Conservation (phyloP, 1,140 invertebrate genomes). For the Tetramorium parvispinum region DNA sequence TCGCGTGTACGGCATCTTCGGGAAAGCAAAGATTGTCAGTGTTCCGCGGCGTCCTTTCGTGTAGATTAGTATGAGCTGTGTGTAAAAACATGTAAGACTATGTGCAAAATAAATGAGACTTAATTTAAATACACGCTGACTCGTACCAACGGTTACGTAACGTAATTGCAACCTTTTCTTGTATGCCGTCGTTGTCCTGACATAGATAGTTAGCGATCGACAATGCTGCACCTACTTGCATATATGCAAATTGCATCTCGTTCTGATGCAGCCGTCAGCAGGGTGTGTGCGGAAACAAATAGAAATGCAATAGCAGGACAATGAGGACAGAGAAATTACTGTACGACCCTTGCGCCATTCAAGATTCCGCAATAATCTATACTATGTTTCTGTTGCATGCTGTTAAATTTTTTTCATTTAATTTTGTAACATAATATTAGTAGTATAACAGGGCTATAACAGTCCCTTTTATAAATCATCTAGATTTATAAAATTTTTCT, state of each 20-base stretch:
- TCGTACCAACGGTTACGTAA: not conserved
- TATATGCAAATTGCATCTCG: conserved; percentile 44
- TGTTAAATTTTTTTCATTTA: not conserved
- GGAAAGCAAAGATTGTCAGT: not conserved
- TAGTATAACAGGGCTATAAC: too few species aligned
- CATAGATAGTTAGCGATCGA: conserved; percentile 21
- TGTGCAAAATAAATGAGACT: conserved; percentile 54
- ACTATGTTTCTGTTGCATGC: not conserved
- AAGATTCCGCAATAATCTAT: conserved; percentile 3
- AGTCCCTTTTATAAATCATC: too few species aligned
- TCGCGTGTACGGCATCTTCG: not conserved
- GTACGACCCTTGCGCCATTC: not conserved
- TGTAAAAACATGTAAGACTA: conserved; percentile 59
- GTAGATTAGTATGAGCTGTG: conserved; percentile 48
- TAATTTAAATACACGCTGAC: conserved; percentile 54
- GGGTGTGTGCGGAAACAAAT: conserved; percentile 52
- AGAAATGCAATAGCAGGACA: conserved; percentile 14
- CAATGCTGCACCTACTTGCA: conserved; percentile 26
- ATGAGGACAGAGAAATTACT: conserved; percentile 30
- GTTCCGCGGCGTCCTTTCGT: conserved; percentile 31
- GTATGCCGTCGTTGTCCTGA: conserved; percentile 48
- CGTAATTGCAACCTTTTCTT: conserved; percentile 48
- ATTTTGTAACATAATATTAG: too few species aligned
- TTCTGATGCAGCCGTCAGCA: not conserved
- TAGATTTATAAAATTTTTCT: too few species aligned